A percentile compares a stretch with the other conserved stretches of the same genome.
Conservation (phyloP, 2,113 vertebrate genomes). For the Pseudonaja textilis region DNA sequence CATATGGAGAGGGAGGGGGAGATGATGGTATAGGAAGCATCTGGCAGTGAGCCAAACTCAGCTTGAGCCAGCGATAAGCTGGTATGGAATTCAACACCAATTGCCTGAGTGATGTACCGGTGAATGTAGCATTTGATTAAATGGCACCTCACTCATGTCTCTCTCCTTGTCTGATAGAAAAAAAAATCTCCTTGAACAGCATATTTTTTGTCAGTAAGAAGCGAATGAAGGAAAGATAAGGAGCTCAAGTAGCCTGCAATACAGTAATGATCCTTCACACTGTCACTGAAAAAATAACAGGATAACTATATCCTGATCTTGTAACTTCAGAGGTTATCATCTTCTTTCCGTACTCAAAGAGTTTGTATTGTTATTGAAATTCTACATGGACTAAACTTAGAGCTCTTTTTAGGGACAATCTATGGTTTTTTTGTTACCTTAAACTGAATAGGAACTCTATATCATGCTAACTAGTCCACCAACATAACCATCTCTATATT, state of each 20-base stretch:
- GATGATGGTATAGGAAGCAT: not conserved
- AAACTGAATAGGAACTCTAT: not conserved
- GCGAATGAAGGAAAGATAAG: conserved; percentile 2
- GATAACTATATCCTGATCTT: not conserved
- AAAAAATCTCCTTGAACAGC: not conserved
- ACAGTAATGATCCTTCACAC: not conserved
- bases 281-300: not conserved
- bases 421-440: not conserved
- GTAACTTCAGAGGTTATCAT: not conserved
- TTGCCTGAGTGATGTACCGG: not conserved
- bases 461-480: not conserved
- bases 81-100: not conserved
- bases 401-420: not conserved
- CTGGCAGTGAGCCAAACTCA: not conserved
- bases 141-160: not conserved
- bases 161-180: not conserved
- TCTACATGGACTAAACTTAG: not conserved
- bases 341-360: not conserved
- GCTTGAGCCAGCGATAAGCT: not conserved
- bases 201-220: not conserved
- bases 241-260: not conserved
- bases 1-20: not conserved
- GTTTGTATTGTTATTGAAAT: not conserved
- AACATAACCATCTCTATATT: not conserved
- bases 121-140: not conserved